These are phyloP conservation scores for Gavia stellata DNA, from an alignment of 2,113 vertebrate genomes.

Conservation along the genomic window DNA sequence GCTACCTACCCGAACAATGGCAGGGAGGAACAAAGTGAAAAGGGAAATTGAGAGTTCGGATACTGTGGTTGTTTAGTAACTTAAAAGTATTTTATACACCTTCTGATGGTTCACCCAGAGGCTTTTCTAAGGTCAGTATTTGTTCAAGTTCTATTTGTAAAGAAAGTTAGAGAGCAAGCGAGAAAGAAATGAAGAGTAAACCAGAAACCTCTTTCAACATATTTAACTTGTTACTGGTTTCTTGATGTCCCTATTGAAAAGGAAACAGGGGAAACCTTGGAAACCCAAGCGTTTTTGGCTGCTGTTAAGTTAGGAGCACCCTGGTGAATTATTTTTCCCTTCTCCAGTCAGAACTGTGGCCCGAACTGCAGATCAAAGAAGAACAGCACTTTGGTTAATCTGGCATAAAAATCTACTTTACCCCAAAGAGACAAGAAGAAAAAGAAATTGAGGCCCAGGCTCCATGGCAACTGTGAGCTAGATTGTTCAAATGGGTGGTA, in stretches of 20 bases:
- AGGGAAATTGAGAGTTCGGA: background rate
- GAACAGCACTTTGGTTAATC: constrained; percentile 59
- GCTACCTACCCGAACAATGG: background rate
- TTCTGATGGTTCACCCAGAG: background rate
- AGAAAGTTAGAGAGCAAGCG: background rate
- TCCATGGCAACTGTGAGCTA: background rate
- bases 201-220: background rate
- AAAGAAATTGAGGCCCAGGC: constrained; percentile 39
- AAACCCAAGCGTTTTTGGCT: background rate
- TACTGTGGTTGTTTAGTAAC: background rate
- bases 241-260: background rate
- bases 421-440: constrained; percentile 25
- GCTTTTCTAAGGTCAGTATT: background rate
- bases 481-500: background rate
- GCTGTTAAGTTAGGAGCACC: background rate
- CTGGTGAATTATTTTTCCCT: constrained; percentile 27
- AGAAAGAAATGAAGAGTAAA: background rate
- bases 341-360: background rate
- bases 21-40: background rate
- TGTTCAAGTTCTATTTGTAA: background rate
- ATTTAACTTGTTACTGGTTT: constrained; percentile 25
- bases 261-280: background rate
- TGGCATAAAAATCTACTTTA: constrained; percentile 64
- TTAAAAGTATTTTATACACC: background rate
- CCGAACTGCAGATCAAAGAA: constrained; percentile 78